Conservation (phyloP, 2,113 vertebrate genomes). For the pig (Sus scrofa) region DNA sequence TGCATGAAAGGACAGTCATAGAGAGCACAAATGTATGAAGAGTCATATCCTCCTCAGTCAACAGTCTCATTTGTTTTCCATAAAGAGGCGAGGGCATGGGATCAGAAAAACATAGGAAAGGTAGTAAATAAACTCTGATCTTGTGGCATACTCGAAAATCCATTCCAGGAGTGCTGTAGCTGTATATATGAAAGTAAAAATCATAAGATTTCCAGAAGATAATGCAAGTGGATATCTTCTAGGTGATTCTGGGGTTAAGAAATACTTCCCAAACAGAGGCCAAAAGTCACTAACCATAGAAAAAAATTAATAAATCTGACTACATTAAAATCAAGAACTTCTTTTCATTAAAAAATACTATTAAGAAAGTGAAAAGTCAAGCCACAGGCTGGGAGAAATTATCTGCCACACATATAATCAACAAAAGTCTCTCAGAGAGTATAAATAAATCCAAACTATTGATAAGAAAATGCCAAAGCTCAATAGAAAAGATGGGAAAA, state of each 20-base stretch:
- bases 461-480: slow-evolving; percentile 5
- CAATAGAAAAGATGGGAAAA: background rate
- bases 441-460: background rate
- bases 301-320: background rate
- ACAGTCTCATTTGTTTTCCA: background rate
- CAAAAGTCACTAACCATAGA: background rate
- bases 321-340: slow-evolving; percentile 9
- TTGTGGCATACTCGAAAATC: background rate
- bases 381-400: background rate
- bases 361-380: background rate
- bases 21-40: background rate
- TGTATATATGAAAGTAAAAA: slow-evolving; percentile 3
- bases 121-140: background rate
- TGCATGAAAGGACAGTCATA: background rate
- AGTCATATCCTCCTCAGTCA: background rate
- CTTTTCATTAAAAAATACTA: background rate
- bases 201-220: background rate
- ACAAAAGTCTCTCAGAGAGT: background rate
- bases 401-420: background rate
- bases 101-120: background rate
- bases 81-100: background rate
- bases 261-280: background rate
- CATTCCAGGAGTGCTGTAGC: background rate
- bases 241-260: background rate
- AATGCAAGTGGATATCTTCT: background rate